Conservation (phyloP, 1,140 invertebrate genomes). For the Oscheius sp. region DNA sequence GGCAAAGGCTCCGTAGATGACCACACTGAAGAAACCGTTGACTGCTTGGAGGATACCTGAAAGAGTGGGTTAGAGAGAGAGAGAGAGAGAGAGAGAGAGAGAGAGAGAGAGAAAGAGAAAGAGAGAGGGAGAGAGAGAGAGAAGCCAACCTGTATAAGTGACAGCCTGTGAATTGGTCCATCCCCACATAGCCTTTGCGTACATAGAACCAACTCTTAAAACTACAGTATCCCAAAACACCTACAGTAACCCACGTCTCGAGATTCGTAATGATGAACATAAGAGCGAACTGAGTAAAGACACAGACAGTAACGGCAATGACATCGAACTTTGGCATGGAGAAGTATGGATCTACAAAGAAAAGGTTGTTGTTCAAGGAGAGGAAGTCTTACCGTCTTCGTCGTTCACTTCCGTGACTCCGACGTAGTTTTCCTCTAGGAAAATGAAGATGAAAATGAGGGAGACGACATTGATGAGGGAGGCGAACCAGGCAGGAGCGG, state of each 20-base stretch:
- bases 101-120: too few relatives aligned
- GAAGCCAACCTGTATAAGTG: conserved; percentile 15
- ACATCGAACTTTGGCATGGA: conserved; percentile 27
- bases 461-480: conserved; percentile 6
- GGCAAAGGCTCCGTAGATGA: conserved; percentile 18
- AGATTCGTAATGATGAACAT: conserved; percentile 38
- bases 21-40: conserved; percentile 7
- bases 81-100: too few relatives aligned
- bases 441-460: conserved; percentile 21
- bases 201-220: conserved; percentile 31
- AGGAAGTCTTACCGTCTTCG: conserved; percentile 3
- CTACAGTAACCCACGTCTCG: conserved; percentile 25
- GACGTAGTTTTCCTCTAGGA: conserved; percentile 29
- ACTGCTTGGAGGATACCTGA: conserved; percentile 22
- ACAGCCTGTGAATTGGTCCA: conserved; percentile 33
- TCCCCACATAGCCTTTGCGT: conserved; percentile 29
- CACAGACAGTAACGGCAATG: conserved; percentile 20
- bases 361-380: background rate
- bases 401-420: conserved; percentile 23
- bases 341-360: conserved; percentile 20
- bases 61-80: too few relatives aligned
- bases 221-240: background rate
- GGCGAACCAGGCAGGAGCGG: conserved; percentile 29
- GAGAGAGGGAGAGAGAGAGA: too few relatives aligned
- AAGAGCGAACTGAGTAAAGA: conserved; percentile 32